phyloP scores from a whole-genome alignment of 2,113 vertebrate species.

The Alaudala cheleensis region DNA sequence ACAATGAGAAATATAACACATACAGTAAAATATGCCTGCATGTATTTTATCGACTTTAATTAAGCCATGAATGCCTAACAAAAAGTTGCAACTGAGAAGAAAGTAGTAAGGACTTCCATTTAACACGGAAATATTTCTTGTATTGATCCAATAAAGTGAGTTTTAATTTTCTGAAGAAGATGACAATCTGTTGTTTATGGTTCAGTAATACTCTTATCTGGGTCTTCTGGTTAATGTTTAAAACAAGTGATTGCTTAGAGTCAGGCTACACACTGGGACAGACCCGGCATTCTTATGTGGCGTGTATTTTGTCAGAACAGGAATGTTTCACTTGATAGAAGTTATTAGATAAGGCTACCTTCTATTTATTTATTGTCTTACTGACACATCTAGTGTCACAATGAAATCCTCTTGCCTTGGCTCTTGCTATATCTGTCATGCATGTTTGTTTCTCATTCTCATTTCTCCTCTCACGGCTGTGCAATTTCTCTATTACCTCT shows the following conservation, averaged over 20 bases:
- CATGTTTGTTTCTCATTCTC: neutral
- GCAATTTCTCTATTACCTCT: neutral
- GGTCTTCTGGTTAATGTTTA: neutral
- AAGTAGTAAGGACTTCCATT: neutral
- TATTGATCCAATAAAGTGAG: rapidly evolving
- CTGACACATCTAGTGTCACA: neutral
- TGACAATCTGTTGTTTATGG: neutral
- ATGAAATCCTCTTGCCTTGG: neutral
- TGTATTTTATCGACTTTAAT: neutral
- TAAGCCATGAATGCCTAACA: neutral
- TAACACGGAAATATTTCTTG: neutral
- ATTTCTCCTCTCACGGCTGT: neutral
- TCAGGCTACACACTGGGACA: neutral
- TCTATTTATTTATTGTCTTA: neutral
- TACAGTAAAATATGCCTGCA: neutral
- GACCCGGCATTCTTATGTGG: neutral
- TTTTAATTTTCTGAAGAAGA: neutral
- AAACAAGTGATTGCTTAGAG: neutral
- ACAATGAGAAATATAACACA: neutral
- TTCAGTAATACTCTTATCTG: neutral
- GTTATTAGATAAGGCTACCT: neutral
- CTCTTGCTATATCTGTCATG: neutral
- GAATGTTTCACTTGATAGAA: neutral
- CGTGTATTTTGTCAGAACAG: neutral
- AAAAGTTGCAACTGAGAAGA: neutral